These are phyloP conservation scores for Porites rus DNA, from an alignment of 92 coral and sea anemone species.

Conservation along the genomic window DNA sequence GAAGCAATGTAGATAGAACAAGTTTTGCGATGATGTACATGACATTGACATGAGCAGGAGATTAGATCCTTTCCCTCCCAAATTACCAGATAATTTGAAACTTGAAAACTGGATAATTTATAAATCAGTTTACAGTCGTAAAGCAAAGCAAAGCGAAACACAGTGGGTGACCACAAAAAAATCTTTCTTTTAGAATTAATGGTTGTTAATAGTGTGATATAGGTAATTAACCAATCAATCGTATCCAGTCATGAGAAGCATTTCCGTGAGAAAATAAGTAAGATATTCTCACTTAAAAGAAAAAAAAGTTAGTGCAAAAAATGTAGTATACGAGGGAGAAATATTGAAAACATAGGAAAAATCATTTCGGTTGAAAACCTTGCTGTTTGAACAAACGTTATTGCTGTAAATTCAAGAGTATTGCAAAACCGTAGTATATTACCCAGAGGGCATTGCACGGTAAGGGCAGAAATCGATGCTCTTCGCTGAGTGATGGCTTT, in stretches of 20 bases:
- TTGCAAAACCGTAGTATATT: background rate
- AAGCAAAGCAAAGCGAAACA: background rate
- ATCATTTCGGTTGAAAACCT: background rate
- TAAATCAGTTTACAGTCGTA: background rate
- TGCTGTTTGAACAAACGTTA: background rate
- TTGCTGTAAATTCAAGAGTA: background rate
- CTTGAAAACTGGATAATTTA: background rate
- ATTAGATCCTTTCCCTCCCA: background rate
- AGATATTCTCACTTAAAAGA: background rate
- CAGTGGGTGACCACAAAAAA: background rate
- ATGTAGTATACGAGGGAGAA: background rate
- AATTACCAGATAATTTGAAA: too few species aligned
- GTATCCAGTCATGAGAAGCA: background rate
- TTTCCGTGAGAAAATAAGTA: background rate
- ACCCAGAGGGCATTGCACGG: too few species aligned
- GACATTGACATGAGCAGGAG: background rate
- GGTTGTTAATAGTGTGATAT: too few species aligned
- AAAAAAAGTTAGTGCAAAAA: background rate
- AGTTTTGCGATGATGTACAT: background rate
- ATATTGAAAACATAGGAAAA: too few species aligned
- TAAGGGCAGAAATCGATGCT: too few species aligned
- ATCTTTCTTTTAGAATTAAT: too few species aligned
- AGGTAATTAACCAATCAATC: background rate
- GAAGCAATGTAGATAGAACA: slow-evolving; percentile 5
- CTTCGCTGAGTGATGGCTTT: too few species aligned